Conservation (phyloP, 2,113 vertebrate species). For the Rhadina sibilatrix region DNA sequence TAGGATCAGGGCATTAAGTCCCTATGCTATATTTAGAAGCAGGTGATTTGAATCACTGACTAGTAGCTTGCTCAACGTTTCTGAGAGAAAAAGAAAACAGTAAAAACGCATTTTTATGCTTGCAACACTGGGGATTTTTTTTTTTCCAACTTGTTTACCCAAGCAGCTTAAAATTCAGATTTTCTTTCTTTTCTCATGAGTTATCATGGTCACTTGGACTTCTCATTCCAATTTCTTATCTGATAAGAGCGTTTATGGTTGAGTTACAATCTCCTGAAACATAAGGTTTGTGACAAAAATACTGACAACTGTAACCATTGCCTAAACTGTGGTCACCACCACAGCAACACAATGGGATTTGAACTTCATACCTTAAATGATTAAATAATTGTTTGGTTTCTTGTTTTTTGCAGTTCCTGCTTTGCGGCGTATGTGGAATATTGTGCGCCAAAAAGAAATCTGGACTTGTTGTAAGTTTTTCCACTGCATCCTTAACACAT, state of each 20-base stretch:
- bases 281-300: constrained; percentile 6
- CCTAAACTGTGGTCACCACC: not conserved
- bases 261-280: constrained; percentile 7
- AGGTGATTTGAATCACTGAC: not conserved
- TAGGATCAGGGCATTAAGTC: not conserved
- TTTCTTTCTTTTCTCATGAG: not conserved
- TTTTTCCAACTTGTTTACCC: not conserved
- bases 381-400: not conserved
- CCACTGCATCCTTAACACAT: not conserved
- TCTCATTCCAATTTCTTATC: not conserved
- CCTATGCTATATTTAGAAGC: not conserved
- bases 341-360: not conserved
- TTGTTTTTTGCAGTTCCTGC: constrained; percentile 84
- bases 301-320: not conserved
- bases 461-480: constrained; percentile 92
- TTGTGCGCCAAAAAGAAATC: constrained; percentile 95
- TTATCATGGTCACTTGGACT: not conserved
- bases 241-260: not conserved
- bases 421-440: constrained; percentile 95
- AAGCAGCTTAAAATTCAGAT: not conserved
- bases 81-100: not conserved
- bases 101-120: not conserved
- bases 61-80: not conserved
- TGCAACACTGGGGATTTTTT: not conserved
- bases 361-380: not conserved